Percentiles rank a stretch among this genome's conserved stretches.
Conservation (phyloP, 1,140 invertebrate genomes). For the Drosophila pseudoananassae region DNA sequence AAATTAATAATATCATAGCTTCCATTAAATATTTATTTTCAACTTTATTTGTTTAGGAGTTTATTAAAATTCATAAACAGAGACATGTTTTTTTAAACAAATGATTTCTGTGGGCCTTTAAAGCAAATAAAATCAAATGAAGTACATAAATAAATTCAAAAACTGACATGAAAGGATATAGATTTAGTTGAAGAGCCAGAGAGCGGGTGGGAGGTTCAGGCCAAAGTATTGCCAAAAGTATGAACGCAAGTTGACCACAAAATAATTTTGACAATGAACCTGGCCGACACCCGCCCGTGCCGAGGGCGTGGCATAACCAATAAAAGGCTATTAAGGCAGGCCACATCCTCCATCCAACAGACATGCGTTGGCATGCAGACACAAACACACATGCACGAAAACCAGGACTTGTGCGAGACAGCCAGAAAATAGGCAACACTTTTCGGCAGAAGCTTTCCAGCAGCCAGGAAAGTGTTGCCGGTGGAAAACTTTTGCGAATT, state of each 20-base stretch:
- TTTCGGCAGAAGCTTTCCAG: conserved; percentile 50
- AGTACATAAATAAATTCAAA: conserved; percentile 12
- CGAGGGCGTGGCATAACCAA: conserved; percentile 41
- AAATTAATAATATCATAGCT: neutral
- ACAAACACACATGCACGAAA: conserved; percentile 6
- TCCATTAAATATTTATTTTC: neutral
- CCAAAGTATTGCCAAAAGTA: conserved; percentile 65
- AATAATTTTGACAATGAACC: conserved; percentile 82
- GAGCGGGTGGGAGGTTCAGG: neutral
- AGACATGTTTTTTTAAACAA: neutral
- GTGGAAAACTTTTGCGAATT: conserved; percentile 70
- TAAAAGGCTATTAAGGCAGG: conserved; percentile 69
- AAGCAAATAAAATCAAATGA: conserved; percentile 18
- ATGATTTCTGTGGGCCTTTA: conserved; percentile 16
- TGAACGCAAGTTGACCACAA: conserved; percentile 80
- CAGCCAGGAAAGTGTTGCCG: conserved; percentile 67
- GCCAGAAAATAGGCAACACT: conserved; percentile 75
- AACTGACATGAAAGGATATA: conserved; percentile 3
- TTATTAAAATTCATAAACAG: conserved; percentile 17
- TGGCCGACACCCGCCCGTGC: conserved; percentile 27
- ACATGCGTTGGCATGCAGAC: conserved; percentile 25
- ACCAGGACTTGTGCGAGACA: neutral
- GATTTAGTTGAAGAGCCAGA: conserved; percentile 9
- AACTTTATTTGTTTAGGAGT: conserved; percentile 11
- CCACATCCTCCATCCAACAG: conserved; percentile 31